Evolutionary conservation across 2,797 vertebrate species (phyloP), one percentile per base, ranked within the genome.

Genomic region (Mus caroli): DNA sequence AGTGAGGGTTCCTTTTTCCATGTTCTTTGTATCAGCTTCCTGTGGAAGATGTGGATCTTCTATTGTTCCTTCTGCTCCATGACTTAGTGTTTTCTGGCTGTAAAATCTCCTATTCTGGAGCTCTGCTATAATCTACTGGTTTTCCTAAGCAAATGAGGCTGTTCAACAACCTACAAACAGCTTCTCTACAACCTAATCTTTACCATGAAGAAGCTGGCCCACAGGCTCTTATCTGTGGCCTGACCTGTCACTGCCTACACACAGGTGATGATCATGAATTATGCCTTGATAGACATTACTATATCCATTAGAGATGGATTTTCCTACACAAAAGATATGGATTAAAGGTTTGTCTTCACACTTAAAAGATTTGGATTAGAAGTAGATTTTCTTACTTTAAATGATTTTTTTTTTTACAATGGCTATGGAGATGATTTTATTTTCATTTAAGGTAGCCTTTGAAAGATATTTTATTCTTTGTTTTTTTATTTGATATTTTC

Each of bases 221-320:
- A 77, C 40, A 34, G 17, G 14, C 58, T 24, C 4, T 9, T 2
- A 5, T 10, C 22, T 19, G 28, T 22, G 2, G 20, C 50, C 46
- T 62, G 37, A 26, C 60, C 26, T 26, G 60, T 15, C 28, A 54
- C 20, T 15, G 19, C 37, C 6, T 5, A 28, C 58, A 17, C 6
- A 28, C 2, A 5, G 19, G n/a, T 69, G 26, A 1, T 1, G 2
- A 20, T 0, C 12, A 78, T 1, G 34, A 43, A 86, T n/a, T 20
- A 50, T 0, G 4, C 14, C 37, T 71, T 90, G 34, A 52, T 84
- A 50, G 50, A 50, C 50, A 50, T 50, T 50, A 11, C 50, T 50
- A 12, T 50, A 50, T 10, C 50, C 50, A 31, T 62, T 83, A 62
- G 58, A 83, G 37, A 20, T 20, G 79, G 7, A 37, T 40, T 4